Evolutionary conservation across 1,140 invertebrate genomes (phyloP), one percentile per base, ranked within the genome.

Genomic region (Maniola jurtina): DNA sequence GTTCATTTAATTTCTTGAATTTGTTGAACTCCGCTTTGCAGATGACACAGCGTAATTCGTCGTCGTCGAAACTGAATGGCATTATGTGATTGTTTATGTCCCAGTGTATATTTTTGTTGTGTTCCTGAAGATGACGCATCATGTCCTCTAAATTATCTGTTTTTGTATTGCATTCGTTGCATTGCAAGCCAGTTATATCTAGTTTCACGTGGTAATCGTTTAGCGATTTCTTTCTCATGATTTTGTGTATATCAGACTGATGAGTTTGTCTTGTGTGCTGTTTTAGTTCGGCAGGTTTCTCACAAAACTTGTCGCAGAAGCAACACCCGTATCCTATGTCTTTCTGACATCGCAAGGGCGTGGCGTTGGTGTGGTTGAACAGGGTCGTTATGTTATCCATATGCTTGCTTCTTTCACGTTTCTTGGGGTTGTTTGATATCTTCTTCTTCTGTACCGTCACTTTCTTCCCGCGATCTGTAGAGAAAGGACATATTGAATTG

Each of bases 361-460:
- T 77, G 0, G 81, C 81, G 47, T 84, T 84, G 0, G 81, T 78
- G 36, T 73, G 64, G 33, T 73, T 65, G 10, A 84, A 33, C 16
- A 82, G 64, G 0, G 68, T 74, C 4, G 65, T 57, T 9, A 84
- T 73, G 45, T 84, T 84, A 0, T 80, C 68, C 13, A 45, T 54
- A n/a, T 45, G 42, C 13, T 45, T 45, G 42, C 42, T 45, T n/a
- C 42, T 45, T 45, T 45, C 42, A n/a, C 9, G 9, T n/a, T 45
- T 45, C 42, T 45, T 45, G 42, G 9, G 9, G 42, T 45, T 45
- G 42, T 45, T 45, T 11, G 42, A 13, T 25, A 25, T 25, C 25
- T 25, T 25, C 25, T 25, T 25, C 25, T 25, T 25, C 25, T 25
- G 25, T 25, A 25, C 25, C 4, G 25, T 25, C 4, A 45, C 42